Base-by-base conservation (phyloP, 2,113 vertebrate species). In the Ginglymostoma cirratum region DNA sequence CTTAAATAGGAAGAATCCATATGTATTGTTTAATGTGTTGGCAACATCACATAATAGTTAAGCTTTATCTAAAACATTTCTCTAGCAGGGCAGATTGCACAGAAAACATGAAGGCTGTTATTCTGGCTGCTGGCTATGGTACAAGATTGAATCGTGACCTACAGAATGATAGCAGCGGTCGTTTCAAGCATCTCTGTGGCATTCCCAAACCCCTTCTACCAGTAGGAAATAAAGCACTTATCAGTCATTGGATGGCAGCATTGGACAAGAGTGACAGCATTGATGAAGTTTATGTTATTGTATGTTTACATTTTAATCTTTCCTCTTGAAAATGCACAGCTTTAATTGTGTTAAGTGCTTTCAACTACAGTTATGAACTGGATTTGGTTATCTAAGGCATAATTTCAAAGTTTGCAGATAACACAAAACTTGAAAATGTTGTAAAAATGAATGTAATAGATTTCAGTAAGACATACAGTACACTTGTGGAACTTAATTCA, bases 81-180 rank as follows among this genome's bases (percentile, higher is more conserved):
- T 61, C n/a, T n/a, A 76, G 69, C 69, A 95, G 69, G 45, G 27
- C 19, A 30, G 0, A n/a, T 14, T 34, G 61, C 12, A 48, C 61
- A 66, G 69, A 95, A 69, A n/a, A 2, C 76, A 98, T 98, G 98
- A 98, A 98, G 96, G 98, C 97, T 0, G 96, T 98, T 0, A 97
- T 98, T 90, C 97, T 98, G 66, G 98, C 98, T n/a, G 98, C 98
- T 38, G 98, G 98, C 0, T 98, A 98, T 96, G 98, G 98, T 0
- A 98, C 98, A 94, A 96, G 98, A 96, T 97, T 98, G 23, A 97
- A 98, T 96, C 96, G 96, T 96, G 98, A 98, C 17, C 96, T 98
- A 12, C 85, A 96, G 34, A 96, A 96, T 5, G 97, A 98, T 87
- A 52, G 61, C 14, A 97, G 97, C 96, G 97, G 97, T 55, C 96